phyloP scores from a whole-genome alignment of 2,113 vertebrate species.

The Chionis minor region DNA sequence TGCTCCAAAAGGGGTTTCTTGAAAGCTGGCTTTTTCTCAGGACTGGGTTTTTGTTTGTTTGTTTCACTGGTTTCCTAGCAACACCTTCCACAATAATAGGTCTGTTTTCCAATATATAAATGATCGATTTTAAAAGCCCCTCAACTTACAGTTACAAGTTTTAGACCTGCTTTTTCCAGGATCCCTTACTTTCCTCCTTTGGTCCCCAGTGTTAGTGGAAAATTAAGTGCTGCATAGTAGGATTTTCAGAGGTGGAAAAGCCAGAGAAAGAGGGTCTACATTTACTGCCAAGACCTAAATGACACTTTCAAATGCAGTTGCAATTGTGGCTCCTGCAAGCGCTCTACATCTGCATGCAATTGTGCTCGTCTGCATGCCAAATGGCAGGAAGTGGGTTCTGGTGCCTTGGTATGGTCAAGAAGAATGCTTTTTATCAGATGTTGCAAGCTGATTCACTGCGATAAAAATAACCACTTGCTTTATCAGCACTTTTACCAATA shows the following conservation, averaged over 20 bases:
- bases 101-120: slow-evolving; percentile 20
- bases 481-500: background rate
- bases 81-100: slow-evolving; percentile 16
- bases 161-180: background rate
- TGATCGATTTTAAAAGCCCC: slow-evolving; percentile 7
- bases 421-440: background rate
- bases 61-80: slow-evolving; percentile 39
- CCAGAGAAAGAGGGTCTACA: background rate
- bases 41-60: background rate
- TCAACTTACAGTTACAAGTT: background rate
- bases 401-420: background rate
- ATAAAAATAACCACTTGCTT: background rate
- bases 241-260: background rate
- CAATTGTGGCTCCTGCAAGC: background rate
- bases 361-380: background rate
- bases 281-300: background rate
- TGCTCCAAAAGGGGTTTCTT: background rate
- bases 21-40: background rate
- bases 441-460: background rate
- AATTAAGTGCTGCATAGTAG: background rate
- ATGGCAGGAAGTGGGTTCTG: background rate
- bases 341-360: background rate
- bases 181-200: background rate
- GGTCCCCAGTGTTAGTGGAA: background rate
- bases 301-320: background rate